Base-by-base conservation (phyloP, 1,140 invertebrate species). In the Zaprionus africanus region DNA sequence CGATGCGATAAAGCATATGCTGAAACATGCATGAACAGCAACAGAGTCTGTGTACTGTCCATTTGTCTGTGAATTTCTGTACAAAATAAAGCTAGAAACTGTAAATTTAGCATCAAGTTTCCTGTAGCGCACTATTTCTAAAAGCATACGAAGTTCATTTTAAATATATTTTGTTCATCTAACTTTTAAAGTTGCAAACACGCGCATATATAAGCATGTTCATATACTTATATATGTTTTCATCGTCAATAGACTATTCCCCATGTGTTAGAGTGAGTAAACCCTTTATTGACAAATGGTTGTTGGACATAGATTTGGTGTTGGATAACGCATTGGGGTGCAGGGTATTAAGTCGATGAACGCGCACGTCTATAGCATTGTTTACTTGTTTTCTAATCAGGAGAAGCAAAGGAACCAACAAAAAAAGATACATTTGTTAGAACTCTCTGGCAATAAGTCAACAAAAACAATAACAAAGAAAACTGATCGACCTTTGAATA, bases 361-460 rank as follows among this genome's bases (percentile, higher is more conserved):
- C 3, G 6, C 0, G 41, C 6, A 7, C 15, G 41, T 6, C 41
- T 7, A 15, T n/a, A 46, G n/a, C 41, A 17, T 46, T 46, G 13
- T 6, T 17, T 46, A 46, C 46, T 51, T 13, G 19, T 24, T 19
- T 22, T 43, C n/a, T 67, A 15, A 73, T 46, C 15, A 56, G 38
- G 34, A 58, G 11, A 38, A 62, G 34, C n/a, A 22, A 38, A 64
- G 53, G 6, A 38, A 60, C 3, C 19, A 4, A 76, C 68, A 59
- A 67, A 58, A 64, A 67, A 69, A 53, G 56, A 87, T 86, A 86
- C 62, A 80, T 87, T 87, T 75, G 76, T 77, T 80, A 74, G 59
- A 68, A 87, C 61, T 76, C 73, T 28, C 66, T 24, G 53, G 66
- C 74, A 74, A 78, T 86, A 82, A 82, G 82, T 81, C 84, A 87